Evolutionary conservation across 92 coral and sea anemone species (phyloP).

Genomic region (Meandrina meandrites): DNA sequence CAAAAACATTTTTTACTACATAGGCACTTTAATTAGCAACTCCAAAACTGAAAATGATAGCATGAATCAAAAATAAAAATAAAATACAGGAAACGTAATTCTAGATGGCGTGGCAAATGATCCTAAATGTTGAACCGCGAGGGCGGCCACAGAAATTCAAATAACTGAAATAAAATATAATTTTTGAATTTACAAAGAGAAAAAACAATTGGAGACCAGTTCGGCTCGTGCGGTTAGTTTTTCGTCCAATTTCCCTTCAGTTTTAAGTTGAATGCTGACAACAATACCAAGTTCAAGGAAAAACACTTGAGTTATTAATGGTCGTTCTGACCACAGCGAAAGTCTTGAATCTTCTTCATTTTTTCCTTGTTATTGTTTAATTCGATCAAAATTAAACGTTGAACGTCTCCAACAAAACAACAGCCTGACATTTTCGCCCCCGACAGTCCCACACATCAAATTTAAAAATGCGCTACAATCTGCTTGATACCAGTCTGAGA

Average conservation of each 20-base stretch:
- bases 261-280: background rate
- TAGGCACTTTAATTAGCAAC: background rate
- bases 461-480: background rate
- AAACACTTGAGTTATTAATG: background rate
- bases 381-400: background rate
- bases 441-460: background rate
- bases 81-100: background rate
- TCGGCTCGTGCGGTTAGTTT: background rate
- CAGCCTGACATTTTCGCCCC: background rate
- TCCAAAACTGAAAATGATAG: constrained; percentile 1
- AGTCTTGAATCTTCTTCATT: background rate
- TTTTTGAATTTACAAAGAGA: background rate
- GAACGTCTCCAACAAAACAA: background rate
- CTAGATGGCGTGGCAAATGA: background rate
- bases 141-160: background rate
- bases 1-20: too few species aligned
- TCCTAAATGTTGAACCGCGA: background rate
- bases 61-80: background rate
- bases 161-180: background rate
- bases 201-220: background rate
- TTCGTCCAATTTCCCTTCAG: background rate
- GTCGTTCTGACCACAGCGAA: background rate
- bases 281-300: background rate
- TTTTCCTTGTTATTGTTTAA: background rate
- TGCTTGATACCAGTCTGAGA: background rate